Conservation (phyloP, 64 coral and sea anemone genomes). For the Anthopleura sola region DNA sequence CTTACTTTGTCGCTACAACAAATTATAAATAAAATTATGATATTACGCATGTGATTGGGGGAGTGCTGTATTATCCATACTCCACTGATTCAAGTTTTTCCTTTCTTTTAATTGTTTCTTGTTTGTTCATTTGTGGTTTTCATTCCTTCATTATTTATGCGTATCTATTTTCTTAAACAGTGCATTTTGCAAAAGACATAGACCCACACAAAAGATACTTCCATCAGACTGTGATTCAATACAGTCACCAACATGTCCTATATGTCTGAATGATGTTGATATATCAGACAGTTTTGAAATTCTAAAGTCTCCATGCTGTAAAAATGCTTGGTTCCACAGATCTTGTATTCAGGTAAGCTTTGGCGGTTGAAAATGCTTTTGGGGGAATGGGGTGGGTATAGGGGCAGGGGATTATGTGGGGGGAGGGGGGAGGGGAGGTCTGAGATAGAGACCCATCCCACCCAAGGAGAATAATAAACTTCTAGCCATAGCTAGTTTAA, state of each 20-base stretch:
- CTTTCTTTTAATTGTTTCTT: too few relatives aligned
- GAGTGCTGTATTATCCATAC: too few relatives aligned
- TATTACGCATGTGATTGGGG: too few relatives aligned
- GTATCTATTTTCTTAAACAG: slow-evolving; percentile 44
- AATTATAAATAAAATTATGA: too few relatives aligned
- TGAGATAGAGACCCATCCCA: not conserved
- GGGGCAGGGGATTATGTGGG: not conserved
- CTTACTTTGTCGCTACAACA: too few relatives aligned
- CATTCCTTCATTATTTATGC: too few relatives aligned
- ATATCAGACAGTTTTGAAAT: slow-evolving; percentile 1
- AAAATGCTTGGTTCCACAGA: slow-evolving; percentile 70
- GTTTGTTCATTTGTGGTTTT: too few relatives aligned
- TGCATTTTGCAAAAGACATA: slow-evolving; percentile 63
- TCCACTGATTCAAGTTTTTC: too few relatives aligned
- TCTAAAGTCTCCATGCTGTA: slow-evolving; percentile 81
- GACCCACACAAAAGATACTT: slow-evolving; percentile 35
- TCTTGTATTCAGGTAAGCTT: slow-evolving; percentile 75
- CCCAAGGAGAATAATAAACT: not conserved
- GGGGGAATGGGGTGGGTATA: not conserved
- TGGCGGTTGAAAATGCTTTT: not conserved
- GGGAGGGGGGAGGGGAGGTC: too few relatives aligned
- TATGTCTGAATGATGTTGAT: slow-evolving; percentile 63
- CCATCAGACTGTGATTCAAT: not conserved
- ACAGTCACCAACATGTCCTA: slow-evolving; percentile 46
- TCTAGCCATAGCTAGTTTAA: too few relatives aligned